phyloP scores from a whole-genome alignment of 2,797 vertebrate species.

The Sebastes oblongus region DNA sequence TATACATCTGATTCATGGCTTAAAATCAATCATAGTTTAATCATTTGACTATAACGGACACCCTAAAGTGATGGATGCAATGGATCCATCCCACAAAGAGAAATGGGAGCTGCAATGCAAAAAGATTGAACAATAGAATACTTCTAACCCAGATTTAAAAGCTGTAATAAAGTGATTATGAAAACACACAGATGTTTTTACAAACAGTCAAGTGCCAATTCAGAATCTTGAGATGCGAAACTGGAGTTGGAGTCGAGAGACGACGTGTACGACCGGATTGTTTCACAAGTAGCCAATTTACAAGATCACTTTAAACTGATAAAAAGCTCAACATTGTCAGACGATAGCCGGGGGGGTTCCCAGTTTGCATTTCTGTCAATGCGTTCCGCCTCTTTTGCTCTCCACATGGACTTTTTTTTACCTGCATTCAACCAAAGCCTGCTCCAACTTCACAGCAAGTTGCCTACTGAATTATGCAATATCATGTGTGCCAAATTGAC shows the following conservation, averaged over 20 bases:
- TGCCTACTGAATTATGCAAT: background rate
- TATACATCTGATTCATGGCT: background rate
- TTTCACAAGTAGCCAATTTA: no score
- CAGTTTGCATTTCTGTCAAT: no score
- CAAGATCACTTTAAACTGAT: fast-evolving
- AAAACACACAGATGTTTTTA: background rate
- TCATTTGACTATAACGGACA: background rate
- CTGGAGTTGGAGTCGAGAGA: no score
- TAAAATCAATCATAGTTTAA: background rate
- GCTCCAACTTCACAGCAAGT: background rate
- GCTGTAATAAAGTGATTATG: background rate
- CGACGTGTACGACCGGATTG: no score
- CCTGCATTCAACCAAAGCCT: no score
- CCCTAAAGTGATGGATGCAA: background rate
- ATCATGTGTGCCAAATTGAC: background rate
- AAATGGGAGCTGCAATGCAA: background rate
- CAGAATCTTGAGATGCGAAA: no score
- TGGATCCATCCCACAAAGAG: background rate
- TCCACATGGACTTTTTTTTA: no score
- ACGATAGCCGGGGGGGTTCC: no score
- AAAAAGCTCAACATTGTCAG: no score
- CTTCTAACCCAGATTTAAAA: background rate
- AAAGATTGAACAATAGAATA: background rate
- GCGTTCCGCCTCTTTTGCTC: no score
- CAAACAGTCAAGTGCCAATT: background rate